Evolutionary conservation across 2,888 invertebrate genomes (phyloP).

Genomic region (Cacoxenus indagator): DNA sequence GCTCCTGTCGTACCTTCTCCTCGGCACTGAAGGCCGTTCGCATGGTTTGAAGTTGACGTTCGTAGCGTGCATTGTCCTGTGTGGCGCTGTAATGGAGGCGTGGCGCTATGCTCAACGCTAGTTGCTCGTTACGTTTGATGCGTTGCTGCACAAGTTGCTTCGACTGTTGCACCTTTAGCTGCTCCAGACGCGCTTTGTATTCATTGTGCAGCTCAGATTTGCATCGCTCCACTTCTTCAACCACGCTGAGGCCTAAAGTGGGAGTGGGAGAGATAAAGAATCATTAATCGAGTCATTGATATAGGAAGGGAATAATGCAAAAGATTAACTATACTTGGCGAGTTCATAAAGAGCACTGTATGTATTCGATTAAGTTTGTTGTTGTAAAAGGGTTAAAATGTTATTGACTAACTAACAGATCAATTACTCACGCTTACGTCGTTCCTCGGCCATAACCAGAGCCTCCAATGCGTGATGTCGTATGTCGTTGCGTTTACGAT

Average conservation of each 20-base stretch:
- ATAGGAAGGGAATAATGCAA: too few species aligned
- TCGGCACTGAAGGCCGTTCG: constrained; percentile 67
- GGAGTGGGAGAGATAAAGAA: constrained; percentile 3
- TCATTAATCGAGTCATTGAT: too few species aligned
- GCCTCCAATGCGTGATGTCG: constrained; percentile 62
- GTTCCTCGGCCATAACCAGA: constrained; percentile 60
- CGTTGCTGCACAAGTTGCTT: constrained; percentile 71
- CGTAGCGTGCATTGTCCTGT: constrained; percentile 71
- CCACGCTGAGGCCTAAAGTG: constrained; percentile 56
- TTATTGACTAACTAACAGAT: too few species aligned
- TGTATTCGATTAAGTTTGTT: too few species aligned
- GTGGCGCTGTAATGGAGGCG: constrained; percentile 70
- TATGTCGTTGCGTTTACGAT: constrained; percentile 51
- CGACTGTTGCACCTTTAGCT: constrained; percentile 59
- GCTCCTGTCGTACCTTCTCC: constrained; percentile 59
- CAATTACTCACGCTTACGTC: constrained; percentile 55
- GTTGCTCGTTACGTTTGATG: constrained; percentile 70
- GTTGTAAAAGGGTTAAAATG: too few species aligned
- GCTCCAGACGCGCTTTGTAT: constrained; percentile 71
- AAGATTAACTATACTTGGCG: constrained; percentile 14
- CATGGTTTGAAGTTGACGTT: constrained; percentile 72
- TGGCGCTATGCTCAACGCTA: constrained; percentile 71
- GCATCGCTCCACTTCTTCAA: constrained; percentile 70
- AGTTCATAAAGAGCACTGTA: constrained; percentile 2
- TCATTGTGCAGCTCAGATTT: constrained; percentile 71